These are phyloP conservation scores for Pseudochirops cupreus DNA, from an alignment of 2,797 vertebrate genomes.

Conservation along the genomic window DNA sequence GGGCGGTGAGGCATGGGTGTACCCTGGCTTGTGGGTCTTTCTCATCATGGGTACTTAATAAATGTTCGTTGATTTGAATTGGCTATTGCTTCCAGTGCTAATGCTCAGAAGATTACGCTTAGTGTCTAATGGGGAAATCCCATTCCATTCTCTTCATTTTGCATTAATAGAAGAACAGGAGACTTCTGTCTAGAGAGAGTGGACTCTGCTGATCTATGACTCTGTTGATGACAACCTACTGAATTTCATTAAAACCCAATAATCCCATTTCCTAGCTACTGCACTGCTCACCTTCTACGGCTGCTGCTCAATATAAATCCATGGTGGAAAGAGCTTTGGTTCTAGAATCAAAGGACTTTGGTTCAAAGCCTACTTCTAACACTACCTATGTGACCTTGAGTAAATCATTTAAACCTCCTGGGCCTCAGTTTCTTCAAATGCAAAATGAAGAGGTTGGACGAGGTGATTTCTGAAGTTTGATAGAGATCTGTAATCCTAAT, in stretches of 20 bases:
- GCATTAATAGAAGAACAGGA: neutral
- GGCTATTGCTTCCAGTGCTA: neutral
- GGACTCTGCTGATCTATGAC: neutral
- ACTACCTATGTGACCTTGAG: neutral
- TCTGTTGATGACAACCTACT: neutral
- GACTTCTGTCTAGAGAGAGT: neutral
- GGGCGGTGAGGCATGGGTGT: neutral
- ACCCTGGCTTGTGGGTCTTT: neutral
- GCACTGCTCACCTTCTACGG: neutral
- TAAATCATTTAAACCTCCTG: neutral
- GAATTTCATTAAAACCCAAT: neutral
- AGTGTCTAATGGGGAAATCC: neutral
- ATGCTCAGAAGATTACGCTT: neutral
- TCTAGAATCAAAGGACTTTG: neutral
- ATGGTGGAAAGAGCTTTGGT: neutral
- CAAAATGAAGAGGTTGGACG: neutral
- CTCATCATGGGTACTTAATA: neutral
- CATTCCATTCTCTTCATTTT: neutral
- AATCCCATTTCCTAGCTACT: neutral
- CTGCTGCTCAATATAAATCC: neutral
- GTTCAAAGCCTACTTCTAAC: neutral
- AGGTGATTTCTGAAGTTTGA: neutral
- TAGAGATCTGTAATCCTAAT: neutral
- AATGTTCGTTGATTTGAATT: neutral
- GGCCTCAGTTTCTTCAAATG: neutral